Percentiles rank a stretch among this genome's conserved stretches.
Conservation (phyloP, 2,113 vertebrate species). For the Equus przewalskii region DNA sequence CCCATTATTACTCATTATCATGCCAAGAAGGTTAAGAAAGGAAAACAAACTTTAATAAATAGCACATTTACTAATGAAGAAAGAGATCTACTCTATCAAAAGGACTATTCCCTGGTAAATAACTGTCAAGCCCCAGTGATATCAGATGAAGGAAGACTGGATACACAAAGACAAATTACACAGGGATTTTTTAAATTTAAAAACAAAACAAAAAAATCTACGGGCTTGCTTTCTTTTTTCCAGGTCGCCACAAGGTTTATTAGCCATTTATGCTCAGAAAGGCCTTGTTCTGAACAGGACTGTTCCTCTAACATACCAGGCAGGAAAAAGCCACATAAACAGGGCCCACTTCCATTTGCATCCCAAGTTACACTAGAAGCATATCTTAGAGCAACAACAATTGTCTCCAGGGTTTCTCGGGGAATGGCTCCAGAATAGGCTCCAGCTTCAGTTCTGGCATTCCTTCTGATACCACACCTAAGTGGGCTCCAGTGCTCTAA, state of each 20-base stretch:
- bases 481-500: neutral
- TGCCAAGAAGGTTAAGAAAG: conserved; percentile 6
- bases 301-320: neutral
- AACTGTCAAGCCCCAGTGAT: neutral
- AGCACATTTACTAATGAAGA: conserved; percentile 33
- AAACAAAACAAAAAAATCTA: neutral
- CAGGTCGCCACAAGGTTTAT: neutral
- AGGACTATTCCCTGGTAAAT: neutral
- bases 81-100: neutral
- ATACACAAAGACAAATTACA: neutral
- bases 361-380: neutral
- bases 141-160: neutral
- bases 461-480: neutral
- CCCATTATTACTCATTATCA: neutral
- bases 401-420: neutral
- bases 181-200: conserved; percentile 25
- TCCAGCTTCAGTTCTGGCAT: neutral
- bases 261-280: neutral
- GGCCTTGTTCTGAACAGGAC: neutral
- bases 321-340: neutral
- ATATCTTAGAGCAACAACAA: neutral
- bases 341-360: neutral
- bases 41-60: conserved; percentile 13
- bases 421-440: neutral
- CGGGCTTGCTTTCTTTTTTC: neutral